A percentile compares a stretch with the other conserved stretches of the same genome.
Conservation (phyloP, 1,140 invertebrate species). For the Limonius californicus region DNA sequence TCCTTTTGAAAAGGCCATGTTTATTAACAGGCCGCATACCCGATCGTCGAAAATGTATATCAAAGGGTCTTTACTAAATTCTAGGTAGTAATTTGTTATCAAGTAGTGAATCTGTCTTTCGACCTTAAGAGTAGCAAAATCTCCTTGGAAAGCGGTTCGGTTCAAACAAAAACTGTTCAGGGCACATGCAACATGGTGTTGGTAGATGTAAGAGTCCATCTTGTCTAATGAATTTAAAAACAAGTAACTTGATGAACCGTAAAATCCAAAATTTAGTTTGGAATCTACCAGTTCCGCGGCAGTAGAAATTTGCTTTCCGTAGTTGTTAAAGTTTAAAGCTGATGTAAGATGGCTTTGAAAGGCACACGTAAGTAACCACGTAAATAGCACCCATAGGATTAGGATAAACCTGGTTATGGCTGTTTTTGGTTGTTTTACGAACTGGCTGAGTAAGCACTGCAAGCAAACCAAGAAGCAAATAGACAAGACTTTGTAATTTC, state of each 20-base stretch:
- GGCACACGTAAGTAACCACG: not conserved
- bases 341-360: not conserved
- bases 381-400: constrained; percentile 3
- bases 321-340: not conserved
- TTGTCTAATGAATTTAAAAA: not conserved
- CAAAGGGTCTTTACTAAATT: not conserved
- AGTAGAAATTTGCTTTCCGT: not conserved
- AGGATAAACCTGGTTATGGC: too few relatives aligned
- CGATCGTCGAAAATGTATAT: constrained; percentile 4
- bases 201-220: not conserved
- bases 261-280: not conserved
- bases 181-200: not conserved
- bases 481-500: too few relatives aligned
- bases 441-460: too few relatives aligned
- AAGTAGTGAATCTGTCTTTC: not conserved
- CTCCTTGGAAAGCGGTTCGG: constrained; percentile 1
- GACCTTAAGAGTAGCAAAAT: constrained; percentile 16
- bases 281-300: not conserved
- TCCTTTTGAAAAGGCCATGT: constrained; percentile 4
- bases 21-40: not conserved
- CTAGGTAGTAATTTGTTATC: not conserved
- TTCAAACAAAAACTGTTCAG: not conserved
- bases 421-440: too few relatives aligned
- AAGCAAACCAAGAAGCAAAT: too few relatives aligned
- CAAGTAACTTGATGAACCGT: not conserved